Evolutionary conservation across 2,888 invertebrate genomes (phyloP).

Genomic region (Patella pellucida): DNA sequence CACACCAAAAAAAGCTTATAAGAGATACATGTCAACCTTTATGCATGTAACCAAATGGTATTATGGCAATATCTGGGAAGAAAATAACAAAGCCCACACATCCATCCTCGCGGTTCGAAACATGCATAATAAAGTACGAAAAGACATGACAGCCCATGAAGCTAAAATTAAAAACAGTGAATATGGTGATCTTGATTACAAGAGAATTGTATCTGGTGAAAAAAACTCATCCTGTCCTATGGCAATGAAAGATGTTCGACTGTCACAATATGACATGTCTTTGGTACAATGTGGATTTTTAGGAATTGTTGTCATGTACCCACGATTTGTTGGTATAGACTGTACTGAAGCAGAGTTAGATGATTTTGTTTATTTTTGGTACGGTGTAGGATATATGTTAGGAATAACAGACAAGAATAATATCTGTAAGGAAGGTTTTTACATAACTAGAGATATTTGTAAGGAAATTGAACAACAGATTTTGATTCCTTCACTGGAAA

Average conservation of each 20-base stretch:
- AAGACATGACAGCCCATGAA: conserved; percentile 53
- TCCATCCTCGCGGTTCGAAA: conserved; percentile 72
- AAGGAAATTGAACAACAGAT: conserved; percentile 56
- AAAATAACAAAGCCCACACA: conserved; percentile 72
- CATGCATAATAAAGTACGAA: conserved; percentile 74
- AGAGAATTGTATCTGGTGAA: background rate
- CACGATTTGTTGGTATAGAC: conserved; percentile 78
- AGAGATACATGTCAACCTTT: conserved; percentile 84
- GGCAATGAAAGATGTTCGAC: conserved; percentile 63
- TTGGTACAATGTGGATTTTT: conserved; percentile 90
- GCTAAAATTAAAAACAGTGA: conserved; percentile 59
- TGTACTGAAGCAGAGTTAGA: conserved; percentile 79
- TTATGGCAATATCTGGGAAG: conserved; percentile 78
- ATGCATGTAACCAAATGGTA: conserved; percentile 87
- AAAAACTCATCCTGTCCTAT: background rate
- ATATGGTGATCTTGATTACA: background rate
- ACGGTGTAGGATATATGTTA: conserved; percentile 83
- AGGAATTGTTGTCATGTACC: conserved; percentile 79
- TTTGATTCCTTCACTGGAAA: conserved; percentile 45
- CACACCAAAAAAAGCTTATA: conserved; percentile 79
- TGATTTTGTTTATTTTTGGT: conserved; percentile 87
- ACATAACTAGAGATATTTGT: conserved; percentile 45
- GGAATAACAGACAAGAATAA: conserved; percentile 81
- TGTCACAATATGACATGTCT: conserved; percentile 87
- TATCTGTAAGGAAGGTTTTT: conserved; percentile 51